Base-by-base conservation (phyloP, 2,113 vertebrate species). In the Sturnus vulgaris region DNA sequence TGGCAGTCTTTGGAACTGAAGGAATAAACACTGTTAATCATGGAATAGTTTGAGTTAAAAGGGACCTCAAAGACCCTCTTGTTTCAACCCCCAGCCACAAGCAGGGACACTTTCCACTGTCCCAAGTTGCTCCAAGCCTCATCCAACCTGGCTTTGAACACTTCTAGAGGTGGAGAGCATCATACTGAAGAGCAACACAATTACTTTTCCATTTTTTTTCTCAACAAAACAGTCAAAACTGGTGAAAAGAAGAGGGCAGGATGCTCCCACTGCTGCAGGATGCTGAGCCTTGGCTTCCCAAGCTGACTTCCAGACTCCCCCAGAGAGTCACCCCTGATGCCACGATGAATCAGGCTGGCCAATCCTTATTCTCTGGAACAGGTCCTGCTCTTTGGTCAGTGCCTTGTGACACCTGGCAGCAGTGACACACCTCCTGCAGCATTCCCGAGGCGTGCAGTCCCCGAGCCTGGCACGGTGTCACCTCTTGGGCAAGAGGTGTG, bases 401-500 rank as follows among this genome's bases (percentile, higher is more conserved):
- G 59, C 86, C 91, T 81, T 0, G 24, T 94, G 95, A 94, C 76
- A 66, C 11, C 42, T 65, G 44, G 66, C 18, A 66, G 68, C 37
- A 3, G 30, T 73, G 94, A 93, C 91, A 68, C 92, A 52, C 52
- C 94, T 88, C 33, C 68, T 61, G 12, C 0, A 2, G 55, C 68
- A 88, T 69, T 66, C 33, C 28, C 0, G 1, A 35, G 42, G 3
- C 7, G 0, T 12, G 2, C 71, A 0, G 8, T 20, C 22, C 46
- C 25, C 0, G 5, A 42, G 35, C 35, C 39, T 71, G 77, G 68
- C 69, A 77, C 6, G 9, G 7, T 1, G 40, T 63, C 52, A 70
- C 31, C 82, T 83, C 64, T 95, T 97, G 92, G 68, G 92, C 52
- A 94, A 97, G 46, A 0, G 11, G 12, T 49, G 95, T 49, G 96